Evolutionary conservation across 37 sponge, comb jelly and placozoan species (phyloP).

Genomic region (Theonella swinhoei): DNA sequence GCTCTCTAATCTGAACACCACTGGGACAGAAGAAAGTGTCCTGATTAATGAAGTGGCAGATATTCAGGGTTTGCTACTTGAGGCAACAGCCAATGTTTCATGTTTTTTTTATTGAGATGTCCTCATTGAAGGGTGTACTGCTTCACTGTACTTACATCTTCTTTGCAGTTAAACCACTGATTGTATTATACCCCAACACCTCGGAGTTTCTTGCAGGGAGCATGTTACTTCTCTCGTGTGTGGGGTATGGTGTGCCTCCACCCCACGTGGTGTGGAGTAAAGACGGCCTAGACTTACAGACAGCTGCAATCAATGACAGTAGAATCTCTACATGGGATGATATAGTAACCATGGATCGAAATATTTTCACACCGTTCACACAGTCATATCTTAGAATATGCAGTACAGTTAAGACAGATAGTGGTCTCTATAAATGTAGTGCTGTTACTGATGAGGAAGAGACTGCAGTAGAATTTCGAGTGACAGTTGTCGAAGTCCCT

Average conservation of each 20-base stretch:
- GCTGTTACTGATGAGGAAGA: neutral
- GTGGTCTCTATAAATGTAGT: neutral
- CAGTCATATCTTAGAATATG: neutral
- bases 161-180: neutral
- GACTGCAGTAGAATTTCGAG: neutral
- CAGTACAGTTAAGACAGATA: neutral
- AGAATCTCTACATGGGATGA: neutral
- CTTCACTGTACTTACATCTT: too few relatives aligned
- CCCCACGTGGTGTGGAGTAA: constrained; percentile 6
- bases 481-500: neutral
- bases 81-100: neutral
- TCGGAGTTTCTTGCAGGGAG: neutral
- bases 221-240: neutral
- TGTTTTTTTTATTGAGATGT: too few relatives aligned
- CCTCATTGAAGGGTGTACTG: neutral
- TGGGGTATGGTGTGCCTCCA: constrained; percentile 7
- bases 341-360: neutral
- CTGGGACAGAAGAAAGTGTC: neutral
- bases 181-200: neutral
- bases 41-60: neutral
- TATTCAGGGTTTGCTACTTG: neutral
- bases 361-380: neutral
- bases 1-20: too few relatives aligned
- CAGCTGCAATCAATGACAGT: neutral
- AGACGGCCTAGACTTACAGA: neutral